A percentile compares a stretch with the other conserved stretches of the same genome.
Evolutionary conservation across 2,113 vertebrate species (phyloP).

Genomic region (Pterocles gutturalis): DNA sequence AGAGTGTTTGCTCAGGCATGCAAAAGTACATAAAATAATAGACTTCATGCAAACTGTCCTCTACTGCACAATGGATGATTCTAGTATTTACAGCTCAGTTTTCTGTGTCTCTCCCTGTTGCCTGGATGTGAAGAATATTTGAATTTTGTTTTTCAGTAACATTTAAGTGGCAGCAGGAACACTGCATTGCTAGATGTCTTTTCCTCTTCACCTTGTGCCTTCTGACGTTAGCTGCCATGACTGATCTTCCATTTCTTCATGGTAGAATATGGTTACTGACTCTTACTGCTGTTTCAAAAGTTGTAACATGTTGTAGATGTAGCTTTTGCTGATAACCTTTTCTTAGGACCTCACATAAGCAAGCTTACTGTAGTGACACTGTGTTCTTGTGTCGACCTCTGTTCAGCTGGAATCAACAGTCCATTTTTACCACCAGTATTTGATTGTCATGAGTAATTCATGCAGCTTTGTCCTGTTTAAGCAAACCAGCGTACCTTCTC

Average conservation of each 20-base stretch:
- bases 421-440: background rate
- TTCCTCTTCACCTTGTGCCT: background rate
- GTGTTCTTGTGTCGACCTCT: background rate
- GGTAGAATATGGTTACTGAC: background rate
- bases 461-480: background rate
- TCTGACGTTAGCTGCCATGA: background rate
- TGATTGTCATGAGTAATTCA: background rate
- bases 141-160: background rate
- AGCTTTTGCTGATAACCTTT: background rate
- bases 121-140: background rate
- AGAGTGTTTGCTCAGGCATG: background rate
- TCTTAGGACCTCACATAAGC: background rate
- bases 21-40: background rate
- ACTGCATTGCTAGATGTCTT: background rate
- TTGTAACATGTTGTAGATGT: background rate
- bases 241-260: background rate
- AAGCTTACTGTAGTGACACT: background rate
- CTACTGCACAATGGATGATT: background rate
- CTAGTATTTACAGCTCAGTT: background rate
- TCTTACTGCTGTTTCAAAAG: background rate
- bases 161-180: background rate
- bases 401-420: background rate
- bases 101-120: background rate
- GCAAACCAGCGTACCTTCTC: background rate
- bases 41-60: background rate